phyloP scores from a whole-genome alignment of 2,113 vertebrate genomes.

The Malurus cyaneus region DNA sequence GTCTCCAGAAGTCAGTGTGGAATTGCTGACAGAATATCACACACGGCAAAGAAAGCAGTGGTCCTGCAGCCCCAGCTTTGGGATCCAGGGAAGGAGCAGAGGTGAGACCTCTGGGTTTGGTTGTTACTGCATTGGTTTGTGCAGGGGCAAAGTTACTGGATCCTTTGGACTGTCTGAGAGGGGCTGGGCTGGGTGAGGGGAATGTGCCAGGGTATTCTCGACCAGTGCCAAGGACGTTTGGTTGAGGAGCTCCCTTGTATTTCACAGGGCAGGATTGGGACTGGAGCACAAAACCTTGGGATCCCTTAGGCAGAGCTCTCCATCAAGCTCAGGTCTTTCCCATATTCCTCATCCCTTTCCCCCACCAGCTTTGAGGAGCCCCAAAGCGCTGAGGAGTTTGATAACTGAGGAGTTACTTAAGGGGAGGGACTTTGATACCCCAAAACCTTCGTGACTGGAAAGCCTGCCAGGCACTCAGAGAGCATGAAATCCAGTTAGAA shows the following conservation, averaged over 20 bases:
- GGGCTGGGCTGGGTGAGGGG: background rate
- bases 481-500: background rate
- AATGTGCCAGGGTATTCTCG: background rate
- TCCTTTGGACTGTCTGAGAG: background rate
- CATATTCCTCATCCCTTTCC: background rate
- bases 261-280: accelerated
- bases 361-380: no score
- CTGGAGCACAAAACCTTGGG: background rate
- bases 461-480: background rate
- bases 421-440: background rate
- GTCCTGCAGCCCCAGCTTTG: background rate
- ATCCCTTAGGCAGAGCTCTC: background rate
- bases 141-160: accelerated
- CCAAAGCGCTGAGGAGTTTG: background rate
- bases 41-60: accelerated
- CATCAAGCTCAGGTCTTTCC: accelerated
- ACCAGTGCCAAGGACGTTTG: accelerated
- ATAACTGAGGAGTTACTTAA: background rate
- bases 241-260: background rate
- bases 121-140: accelerated
- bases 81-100: background rate
- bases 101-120: background rate
- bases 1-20: background rate
- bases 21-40: accelerated
- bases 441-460: background rate